These are phyloP conservation scores for Heliconius erato DNA, from an alignment of 2,888 invertebrate genomes.

Conservation along the genomic window DNA sequence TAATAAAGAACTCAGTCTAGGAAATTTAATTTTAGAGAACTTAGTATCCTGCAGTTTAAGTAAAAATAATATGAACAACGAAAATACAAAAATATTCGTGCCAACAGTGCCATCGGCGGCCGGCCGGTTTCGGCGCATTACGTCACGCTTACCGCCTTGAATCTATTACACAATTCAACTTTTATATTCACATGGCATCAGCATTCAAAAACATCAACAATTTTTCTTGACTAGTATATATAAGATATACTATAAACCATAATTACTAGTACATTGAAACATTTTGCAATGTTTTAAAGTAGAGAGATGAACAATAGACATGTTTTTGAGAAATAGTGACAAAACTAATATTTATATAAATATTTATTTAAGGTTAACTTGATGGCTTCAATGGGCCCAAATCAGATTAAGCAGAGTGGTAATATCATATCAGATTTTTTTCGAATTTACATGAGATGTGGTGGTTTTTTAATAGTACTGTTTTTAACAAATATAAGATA, in stretches of 20 bases:
- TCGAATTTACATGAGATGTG: background rate
- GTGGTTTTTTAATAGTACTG: background rate
- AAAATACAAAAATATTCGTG: constrained; percentile 20
- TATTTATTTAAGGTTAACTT: background rate
- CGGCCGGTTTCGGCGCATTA: constrained; percentile 48
- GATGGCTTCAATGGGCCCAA: background rate
- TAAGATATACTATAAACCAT: background rate
- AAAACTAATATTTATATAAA: background rate
- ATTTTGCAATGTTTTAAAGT: background rate
- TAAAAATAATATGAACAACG: constrained; percentile 28
- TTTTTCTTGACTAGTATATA: background rate
- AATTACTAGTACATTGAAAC: background rate
- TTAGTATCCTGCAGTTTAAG: constrained; percentile 5
- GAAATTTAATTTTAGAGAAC: background rate
- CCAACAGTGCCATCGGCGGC: constrained; percentile 17
- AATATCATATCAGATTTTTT: background rate
- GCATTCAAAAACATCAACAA: constrained; percentile 10
- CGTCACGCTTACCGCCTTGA: constrained; percentile 43
- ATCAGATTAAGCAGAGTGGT: background rate
- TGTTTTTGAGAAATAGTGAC: background rate
- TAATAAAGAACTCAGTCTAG: background rate
- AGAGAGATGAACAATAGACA: background rate
- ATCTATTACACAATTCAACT: constrained; percentile 34
- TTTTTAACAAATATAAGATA: background rate
- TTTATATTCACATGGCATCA: constrained; percentile 21